A percentile compares a stretch with the other conserved stretches of the same genome.
phyloP scores from a whole-genome alignment of 2,113 vertebrate species.

The Leptosomus discolor region DNA sequence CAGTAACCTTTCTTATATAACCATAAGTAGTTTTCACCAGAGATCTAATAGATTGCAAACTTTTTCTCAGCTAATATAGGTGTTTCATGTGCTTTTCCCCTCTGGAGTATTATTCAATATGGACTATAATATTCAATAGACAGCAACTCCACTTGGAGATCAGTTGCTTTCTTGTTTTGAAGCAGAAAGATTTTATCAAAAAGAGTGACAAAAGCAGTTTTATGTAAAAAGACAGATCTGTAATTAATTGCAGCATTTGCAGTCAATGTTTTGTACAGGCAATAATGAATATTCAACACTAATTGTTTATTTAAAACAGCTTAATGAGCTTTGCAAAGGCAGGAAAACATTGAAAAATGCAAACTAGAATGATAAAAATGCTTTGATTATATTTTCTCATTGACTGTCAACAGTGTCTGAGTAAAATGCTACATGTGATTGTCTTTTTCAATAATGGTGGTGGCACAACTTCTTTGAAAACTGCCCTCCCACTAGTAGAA shows the following conservation, averaged over 20 bases:
- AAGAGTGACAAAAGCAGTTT: background rate
- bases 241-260: constrained; percentile 28
- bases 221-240: background rate
- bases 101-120: background rate
- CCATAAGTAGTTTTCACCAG: background rate
- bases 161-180: background rate
- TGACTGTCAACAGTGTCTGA: background rate
- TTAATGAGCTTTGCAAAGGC: constrained; percentile 29
- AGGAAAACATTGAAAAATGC: constrained; percentile 36
- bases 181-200: background rate
- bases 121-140: background rate
- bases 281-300: constrained; percentile 43
- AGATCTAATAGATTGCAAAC: background rate
- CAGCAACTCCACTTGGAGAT: background rate
- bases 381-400: constrained; percentile 21
- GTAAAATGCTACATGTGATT: background rate
- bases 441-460: background rate
- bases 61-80: background rate
- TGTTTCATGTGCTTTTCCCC: background rate
- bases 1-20: background rate
- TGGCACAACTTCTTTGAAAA: background rate
- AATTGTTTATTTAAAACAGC: constrained; percentile 45
- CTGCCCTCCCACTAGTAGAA: background rate
- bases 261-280: background rate
- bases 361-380: background rate